Percentiles rank a stretch among this genome's conserved stretches.
These are phyloP conservation scores for Labeo catla DNA, from an alignment of 2,113 vertebrate genomes.

Conservation along the genomic window DNA sequence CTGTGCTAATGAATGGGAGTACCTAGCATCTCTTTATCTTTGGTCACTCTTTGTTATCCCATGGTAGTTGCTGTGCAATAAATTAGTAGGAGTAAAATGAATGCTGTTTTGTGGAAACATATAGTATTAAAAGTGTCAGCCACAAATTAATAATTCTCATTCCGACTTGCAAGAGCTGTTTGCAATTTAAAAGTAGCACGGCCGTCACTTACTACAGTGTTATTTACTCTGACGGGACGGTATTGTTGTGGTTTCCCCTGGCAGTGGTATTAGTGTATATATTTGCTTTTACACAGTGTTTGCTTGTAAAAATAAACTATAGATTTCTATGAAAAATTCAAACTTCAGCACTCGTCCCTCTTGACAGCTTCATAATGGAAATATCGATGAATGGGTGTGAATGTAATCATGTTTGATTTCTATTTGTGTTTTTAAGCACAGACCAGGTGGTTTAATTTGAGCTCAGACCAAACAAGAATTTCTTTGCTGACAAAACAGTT, in stretches of 20 bases:
- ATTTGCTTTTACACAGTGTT: constrained; percentile 11
- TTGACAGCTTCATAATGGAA: constrained; percentile 39
- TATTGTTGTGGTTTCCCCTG: constrained; percentile 5
- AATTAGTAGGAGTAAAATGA: constrained; percentile 26
- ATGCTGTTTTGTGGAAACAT: not conserved
- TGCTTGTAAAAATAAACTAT: constrained; percentile 24
- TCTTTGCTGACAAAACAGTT: not conserved
- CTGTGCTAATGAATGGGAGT: constrained; percentile 14
- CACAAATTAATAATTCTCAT: not conserved
- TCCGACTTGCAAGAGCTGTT: constrained; percentile 10
- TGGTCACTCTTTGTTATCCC: constrained; percentile 1
- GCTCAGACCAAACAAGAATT: not conserved
- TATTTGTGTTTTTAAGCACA: not conserved
- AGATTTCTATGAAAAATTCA: constrained; percentile 38
- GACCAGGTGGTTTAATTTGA: constrained; percentile 17
- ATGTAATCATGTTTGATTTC: constrained; percentile 40
- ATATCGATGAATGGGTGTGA: constrained; percentile 36
- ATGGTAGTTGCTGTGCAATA: not conserved
- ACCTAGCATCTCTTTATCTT: constrained; percentile 7
- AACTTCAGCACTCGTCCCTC: not conserved
- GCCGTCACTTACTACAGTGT: constrained; percentile 8
- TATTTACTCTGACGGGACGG: constrained; percentile 13
- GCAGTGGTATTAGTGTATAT: not conserved
- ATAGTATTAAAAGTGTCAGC: constrained; percentile 26
- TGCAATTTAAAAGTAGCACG: constrained; percentile 25